Evolutionary conservation across 2,797 vertebrate genomes (phyloP).

Genomic region (Apogon talboti): DNA sequence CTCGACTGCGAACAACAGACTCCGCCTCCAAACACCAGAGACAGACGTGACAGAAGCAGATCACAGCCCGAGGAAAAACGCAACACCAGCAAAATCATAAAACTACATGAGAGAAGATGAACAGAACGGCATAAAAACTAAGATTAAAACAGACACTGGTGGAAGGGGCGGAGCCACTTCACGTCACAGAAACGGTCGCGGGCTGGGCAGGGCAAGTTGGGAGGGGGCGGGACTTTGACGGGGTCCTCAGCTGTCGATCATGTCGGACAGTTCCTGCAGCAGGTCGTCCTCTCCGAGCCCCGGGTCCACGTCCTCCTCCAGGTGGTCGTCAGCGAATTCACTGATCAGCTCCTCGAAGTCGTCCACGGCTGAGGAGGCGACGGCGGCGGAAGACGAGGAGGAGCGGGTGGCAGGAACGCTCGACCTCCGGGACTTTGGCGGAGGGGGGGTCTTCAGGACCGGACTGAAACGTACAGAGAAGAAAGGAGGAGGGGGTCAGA

Average conservation of each 20-base stretch:
- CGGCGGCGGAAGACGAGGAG: conserved; percentile 45
- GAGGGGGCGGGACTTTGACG: neutral
- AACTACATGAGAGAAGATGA: conserved; percentile 13
- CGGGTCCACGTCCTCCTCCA: conserved; percentile 91
- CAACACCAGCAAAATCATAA: conserved; percentile 17
- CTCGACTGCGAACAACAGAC: conserved; percentile 2
- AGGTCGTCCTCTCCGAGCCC: conserved; percentile 88
- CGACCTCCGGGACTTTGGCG: conserved; percentile 79
- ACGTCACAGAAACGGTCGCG: neutral
- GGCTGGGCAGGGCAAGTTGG: too few species aligned
- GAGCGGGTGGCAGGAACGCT: conserved; percentile 72
- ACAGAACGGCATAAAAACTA: conserved; percentile 15
- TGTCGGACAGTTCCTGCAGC: conserved; percentile 76
- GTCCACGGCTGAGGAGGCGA: conserved; percentile 80
- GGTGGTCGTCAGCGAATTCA: conserved; percentile 92
- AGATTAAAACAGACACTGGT: conserved; percentile 14
- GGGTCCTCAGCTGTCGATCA: conserved; percentile 78
- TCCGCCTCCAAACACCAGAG: neutral
- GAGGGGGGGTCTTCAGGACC: conserved; percentile 62
- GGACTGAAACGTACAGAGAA: conserved; percentile 54
- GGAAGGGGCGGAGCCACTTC: conserved; percentile 2
- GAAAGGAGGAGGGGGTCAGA: too few species aligned
- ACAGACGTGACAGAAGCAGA: conserved; percentile 17
- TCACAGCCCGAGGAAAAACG: conserved; percentile 26
- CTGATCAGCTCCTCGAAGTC: conserved; percentile 94